Evolutionary conservation across 2,797 vertebrate genomes (phyloP).

Genomic region (Avahi laniger): DNA sequence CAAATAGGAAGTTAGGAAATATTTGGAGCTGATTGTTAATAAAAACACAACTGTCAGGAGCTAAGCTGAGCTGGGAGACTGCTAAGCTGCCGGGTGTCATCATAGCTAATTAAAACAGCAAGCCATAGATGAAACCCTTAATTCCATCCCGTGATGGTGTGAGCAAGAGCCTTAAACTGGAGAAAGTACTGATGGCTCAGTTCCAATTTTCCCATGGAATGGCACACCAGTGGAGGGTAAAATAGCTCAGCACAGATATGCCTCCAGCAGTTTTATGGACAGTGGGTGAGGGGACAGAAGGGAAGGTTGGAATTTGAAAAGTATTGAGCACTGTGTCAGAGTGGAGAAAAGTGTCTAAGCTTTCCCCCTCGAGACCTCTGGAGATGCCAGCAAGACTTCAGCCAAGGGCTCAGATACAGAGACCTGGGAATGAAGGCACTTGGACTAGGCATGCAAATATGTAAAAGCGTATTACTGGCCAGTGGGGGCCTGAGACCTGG

Average conservation of each 20-base stretch:
- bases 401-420: background rate
- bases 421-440: background rate
- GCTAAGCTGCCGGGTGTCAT: background rate
- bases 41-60: background rate
- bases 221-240: background rate
- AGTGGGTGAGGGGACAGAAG: accelerated
- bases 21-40: background rate
- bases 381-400: background rate
- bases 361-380: background rate
- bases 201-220: background rate
- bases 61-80: background rate
- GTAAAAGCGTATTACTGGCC: background rate
- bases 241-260: background rate
- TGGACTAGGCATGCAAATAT: background rate
- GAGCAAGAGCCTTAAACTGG: background rate
- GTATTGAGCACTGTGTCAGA: background rate
- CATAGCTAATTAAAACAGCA: background rate
- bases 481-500: background rate
- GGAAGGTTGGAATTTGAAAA: background rate
- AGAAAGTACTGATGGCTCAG: background rate
- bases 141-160: background rate
- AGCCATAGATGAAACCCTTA: background rate
- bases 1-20: background rate
- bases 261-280: background rate
- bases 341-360: background rate